Conservation (phyloP, 2,797 vertebrate species). For the Xenopus petersii region DNA sequence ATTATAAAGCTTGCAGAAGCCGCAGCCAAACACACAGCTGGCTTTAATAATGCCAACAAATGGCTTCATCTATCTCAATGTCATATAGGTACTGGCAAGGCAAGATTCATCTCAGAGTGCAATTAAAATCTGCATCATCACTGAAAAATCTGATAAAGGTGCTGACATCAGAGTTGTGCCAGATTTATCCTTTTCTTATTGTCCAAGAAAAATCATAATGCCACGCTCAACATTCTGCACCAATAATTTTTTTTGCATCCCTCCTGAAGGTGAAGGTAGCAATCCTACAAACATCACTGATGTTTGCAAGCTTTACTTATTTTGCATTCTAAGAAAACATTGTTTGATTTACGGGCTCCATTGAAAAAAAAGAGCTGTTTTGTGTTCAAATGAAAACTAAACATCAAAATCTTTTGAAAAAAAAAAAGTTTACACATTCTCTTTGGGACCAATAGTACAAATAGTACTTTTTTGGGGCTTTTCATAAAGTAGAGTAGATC, state of each 20-base stretch:
- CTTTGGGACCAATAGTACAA: too few species aligned
- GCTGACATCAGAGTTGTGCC: constrained; percentile 70
- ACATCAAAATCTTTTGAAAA: too few species aligned
- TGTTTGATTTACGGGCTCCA: not conserved
- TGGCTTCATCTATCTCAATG: constrained; percentile 82
- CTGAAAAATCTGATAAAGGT: constrained; percentile 69
- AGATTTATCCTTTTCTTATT: constrained; percentile 66
- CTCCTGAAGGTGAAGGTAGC: constrained; percentile 60
- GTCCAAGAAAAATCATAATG: constrained; percentile 65
- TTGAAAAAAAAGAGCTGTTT: not conserved
- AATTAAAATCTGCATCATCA: constrained; percentile 78
- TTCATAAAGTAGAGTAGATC: too few species aligned
- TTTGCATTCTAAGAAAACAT: not conserved
- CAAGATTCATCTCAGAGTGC: constrained; percentile 63
- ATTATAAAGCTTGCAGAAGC: constrained; percentile 65
- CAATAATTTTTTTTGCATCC: constrained; percentile 63
- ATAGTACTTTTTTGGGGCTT: too few species aligned
- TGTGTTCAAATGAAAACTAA: constrained; percentile 61
- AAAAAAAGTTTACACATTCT: too few species aligned
- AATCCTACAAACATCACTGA: constrained; percentile 58
- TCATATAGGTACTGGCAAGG: constrained; percentile 73
- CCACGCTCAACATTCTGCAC: constrained; percentile 67
- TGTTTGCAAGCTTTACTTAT: not conserved
- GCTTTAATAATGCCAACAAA: constrained; percentile 83
- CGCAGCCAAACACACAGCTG: constrained; percentile 81